Evolutionary conservation across 2,888 invertebrate genomes (phyloP), one percentile per base, ranked within the genome.

Genomic region (Julus scandinavius): DNA sequence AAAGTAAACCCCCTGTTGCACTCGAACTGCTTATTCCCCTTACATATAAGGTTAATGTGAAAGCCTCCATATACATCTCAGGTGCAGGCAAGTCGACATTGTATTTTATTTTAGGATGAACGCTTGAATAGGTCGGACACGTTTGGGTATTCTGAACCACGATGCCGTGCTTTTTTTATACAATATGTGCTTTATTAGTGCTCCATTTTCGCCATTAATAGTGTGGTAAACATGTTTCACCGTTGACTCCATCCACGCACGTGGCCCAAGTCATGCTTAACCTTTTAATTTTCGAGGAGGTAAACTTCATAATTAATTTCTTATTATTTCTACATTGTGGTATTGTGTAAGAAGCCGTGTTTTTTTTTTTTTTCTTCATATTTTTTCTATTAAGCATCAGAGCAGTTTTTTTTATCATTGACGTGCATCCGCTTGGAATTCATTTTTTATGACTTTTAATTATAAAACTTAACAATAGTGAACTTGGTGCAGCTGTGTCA

Each of bases 121-220:
- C 80, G 80, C 80, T 80, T 40, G 80, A 80, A 80, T 80, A 80
- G 80, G 80, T 80, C 80, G 29, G 80, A 38, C 80, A 80, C 80
- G 80, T 80, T 80, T 13, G 80, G 80, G 38, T 80, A 38, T 80
- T 80, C 80, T 80, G 29, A 80, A 38, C 80, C 38, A 17, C 58
- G 15, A 58, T 58, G 58, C 17, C 15, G 58, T 63, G n/a, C 20
- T 63, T 72, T 20, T 58, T 72, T 2, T 20, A 54, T 15, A 72
- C 72, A 72, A 72, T 72, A 29, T 72, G 72, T 20, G 72, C 72
- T 72, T 72, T 72, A 20, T 72, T 80, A n/a, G 29, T 29, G 80
- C 80, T 80, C 80, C 38, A 80, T 80, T 80, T 80, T 80, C 80
- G 15, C 13, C 80, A 7, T 72, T 72, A 72, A 20, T 72, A 20